These are phyloP conservation scores for Laspeyria flexula DNA, from an alignment of 2,888 invertebrate species.

Conservation along the genomic window DNA sequence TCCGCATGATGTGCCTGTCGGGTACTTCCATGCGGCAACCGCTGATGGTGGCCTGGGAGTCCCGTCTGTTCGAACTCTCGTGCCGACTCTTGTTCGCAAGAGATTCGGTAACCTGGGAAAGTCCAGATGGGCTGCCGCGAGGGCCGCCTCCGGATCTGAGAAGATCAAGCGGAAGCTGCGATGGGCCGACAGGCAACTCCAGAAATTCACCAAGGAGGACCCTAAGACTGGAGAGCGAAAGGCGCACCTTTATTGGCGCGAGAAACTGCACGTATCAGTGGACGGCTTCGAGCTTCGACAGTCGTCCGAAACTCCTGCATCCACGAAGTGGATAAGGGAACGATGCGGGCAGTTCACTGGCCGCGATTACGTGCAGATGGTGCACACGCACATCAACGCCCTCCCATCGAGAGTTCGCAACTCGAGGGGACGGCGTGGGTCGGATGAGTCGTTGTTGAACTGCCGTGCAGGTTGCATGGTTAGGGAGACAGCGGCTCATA, in stretches of 20 bases:
- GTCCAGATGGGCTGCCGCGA: constrained; percentile 22
- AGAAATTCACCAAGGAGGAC: too few relatives aligned
- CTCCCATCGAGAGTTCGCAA: constrained; percentile 22
- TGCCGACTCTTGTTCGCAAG: constrained; percentile 32
- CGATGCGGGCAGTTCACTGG: neutral
- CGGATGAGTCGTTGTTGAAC: constrained; percentile 24
- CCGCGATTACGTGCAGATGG: constrained; percentile 24
- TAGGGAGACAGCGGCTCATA: constrained; percentile 50
- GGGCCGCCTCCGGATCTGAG: constrained; percentile 36
- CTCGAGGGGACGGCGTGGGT: constrained; percentile 8
- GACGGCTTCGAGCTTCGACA: constrained; percentile 3
- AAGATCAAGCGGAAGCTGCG: constrained; percentile 8
- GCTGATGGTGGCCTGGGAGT: constrained; percentile 40
- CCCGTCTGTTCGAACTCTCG: constrained; percentile 43
- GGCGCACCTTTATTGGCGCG: too few relatives aligned
- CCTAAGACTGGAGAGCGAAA: neutral
- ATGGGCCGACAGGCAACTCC: neutral
- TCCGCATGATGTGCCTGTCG: constrained; percentile 48
- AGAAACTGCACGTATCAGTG: constrained; percentile 1
- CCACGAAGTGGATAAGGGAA: constrained; percentile 8
- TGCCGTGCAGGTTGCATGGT: constrained; percentile 44
- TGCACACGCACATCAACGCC: constrained; percentile 16
- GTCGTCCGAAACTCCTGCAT: too few relatives aligned
- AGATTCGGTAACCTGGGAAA: constrained; percentile 26
- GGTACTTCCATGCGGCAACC: constrained; percentile 30